A percentile compares a stretch with the other conserved stretches of the same genome.
These are phyloP conservation scores for Telmatochromis sp. DNA, from an alignment of 2,113 vertebrate species.

Conservation along the genomic window DNA sequence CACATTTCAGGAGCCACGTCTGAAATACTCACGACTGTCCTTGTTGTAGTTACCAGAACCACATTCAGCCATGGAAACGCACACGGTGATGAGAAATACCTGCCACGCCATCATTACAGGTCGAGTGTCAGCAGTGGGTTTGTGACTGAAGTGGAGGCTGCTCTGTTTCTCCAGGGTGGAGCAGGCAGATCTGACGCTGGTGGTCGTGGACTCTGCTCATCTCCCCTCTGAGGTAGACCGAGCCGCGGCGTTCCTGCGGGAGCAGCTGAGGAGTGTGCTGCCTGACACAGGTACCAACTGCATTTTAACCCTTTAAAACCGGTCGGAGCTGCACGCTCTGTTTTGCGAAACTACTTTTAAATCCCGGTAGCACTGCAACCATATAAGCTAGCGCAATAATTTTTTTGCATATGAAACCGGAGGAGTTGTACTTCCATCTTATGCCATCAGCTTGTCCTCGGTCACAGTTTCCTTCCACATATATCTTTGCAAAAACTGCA, in stretches of 20 bases:
- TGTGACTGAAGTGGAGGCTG: background rate
- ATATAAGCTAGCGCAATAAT: accelerated
- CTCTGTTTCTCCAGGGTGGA: constrained; percentile 37
- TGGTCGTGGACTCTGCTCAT: constrained; percentile 50
- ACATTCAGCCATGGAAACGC: background rate
- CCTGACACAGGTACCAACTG: constrained; percentile 1
- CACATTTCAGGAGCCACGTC: background rate
- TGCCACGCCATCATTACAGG: background rate
- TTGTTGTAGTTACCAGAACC: background rate
- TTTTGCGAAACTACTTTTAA: accelerated
- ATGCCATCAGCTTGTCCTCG: too few species aligned
- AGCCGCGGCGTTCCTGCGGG: constrained; percentile 28
- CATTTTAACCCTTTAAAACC: background rate
- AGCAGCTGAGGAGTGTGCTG: constrained; percentile 28
- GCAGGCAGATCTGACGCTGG: constrained; percentile 60
- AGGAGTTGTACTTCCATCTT: too few species aligned
- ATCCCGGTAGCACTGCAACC: accelerated
- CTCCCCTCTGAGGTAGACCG: constrained; percentile 12
- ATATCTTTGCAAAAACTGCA: accelerated
- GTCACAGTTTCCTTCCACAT: too few species aligned
- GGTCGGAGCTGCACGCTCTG: accelerated
- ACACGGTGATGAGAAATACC: background rate
- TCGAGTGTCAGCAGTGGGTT: background rate
- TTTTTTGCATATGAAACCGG: too few species aligned
- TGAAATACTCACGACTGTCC: background rate